Base-by-base conservation (phyloP, 2,113 vertebrate species). In the Triplophysa rosa region DNA sequence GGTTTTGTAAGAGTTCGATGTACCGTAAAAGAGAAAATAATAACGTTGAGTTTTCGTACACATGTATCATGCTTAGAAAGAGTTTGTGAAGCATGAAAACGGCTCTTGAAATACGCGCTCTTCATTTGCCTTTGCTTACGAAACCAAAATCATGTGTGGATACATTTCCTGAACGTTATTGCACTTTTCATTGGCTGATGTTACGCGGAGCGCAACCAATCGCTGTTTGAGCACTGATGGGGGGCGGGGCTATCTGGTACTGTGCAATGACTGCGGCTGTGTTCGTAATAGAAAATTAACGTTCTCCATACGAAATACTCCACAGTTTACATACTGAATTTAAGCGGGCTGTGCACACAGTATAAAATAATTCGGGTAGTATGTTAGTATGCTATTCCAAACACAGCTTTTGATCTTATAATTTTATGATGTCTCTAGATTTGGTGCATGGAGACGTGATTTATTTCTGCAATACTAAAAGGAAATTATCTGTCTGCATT, bases 71-170 rank as follows among this genome's bases (percentile, higher is more conserved):
- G 90, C 87, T 91, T 92, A 92, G 91, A 80, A 88, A 86, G 87
- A 77, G 78, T 88, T 91, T 80, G 82, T 85, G 86, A 91, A 90
- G 91, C 90, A 92, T 90, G 90, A 87, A 77, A 87, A 82, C 81
- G 78, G 84, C 87, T 87, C 77, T 78, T 65, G 86, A 85, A 88
- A 84, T 84, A 47, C 79, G 77, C 76, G 83, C 80, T 85, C 80
- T 82, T 88, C 85, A 80, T 86, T 84, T 80, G 86, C 77, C 87
- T 87, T 87, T 79, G 82, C 87, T 84, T 82, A 81, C 83, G 81
- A 76, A 78, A 86, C 86, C 83, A 87, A 71, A 83, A 86, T 80
- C 70, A 85, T 75, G 64, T 71, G 82, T 84, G 78, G 19, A 69
- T 70, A 81, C 80, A 84, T 79, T 80, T 86, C 80, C 66, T 86